Percentiles rank a stretch among this genome's conserved stretches.
phyloP scores from a whole-genome alignment of 2,888 invertebrate genomes.

The Steinernema hermaphroditum region DNA sequence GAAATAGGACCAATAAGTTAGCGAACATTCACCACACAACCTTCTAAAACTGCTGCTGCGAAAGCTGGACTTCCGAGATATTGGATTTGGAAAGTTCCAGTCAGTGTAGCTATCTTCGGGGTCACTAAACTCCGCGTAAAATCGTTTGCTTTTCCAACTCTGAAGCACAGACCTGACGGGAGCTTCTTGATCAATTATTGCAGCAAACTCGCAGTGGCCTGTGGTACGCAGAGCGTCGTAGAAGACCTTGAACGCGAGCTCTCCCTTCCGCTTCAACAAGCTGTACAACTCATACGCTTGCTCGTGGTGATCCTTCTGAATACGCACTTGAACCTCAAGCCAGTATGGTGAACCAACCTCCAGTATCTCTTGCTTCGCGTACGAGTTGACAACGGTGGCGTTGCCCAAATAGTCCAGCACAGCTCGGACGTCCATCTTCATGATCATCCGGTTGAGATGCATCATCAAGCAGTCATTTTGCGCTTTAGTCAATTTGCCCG shows the following conservation, averaged over 20 bases:
- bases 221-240: background rate
- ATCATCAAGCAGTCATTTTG: background rate
- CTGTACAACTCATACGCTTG: conserved; percentile 1
- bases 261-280: background rate
- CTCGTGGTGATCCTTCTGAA: conserved; percentile 12
- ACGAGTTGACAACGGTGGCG: background rate
- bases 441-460: background rate
- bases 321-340: no score
- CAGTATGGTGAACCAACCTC: background rate
- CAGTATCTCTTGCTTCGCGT: background rate
- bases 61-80: conserved; percentile 3
- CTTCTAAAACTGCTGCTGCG: background rate
- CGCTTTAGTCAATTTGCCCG: background rate
- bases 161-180: background rate
- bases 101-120: background rate
- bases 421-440: background rate
- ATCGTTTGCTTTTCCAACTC: no score
- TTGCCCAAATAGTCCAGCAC: conserved; percentile 4
- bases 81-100: background rate
- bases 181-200: background rate
- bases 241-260: conserved; percentile 3
- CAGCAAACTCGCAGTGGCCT: background rate
- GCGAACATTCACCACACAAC: background rate
- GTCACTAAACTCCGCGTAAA: background rate
- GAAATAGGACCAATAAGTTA: background rate